A percentile compares a stretch with the other conserved stretches of the same genome.
Evolutionary conservation across 2,797 vertebrate species (phyloP).

Genomic region (Myripristis murdjan): DNA sequence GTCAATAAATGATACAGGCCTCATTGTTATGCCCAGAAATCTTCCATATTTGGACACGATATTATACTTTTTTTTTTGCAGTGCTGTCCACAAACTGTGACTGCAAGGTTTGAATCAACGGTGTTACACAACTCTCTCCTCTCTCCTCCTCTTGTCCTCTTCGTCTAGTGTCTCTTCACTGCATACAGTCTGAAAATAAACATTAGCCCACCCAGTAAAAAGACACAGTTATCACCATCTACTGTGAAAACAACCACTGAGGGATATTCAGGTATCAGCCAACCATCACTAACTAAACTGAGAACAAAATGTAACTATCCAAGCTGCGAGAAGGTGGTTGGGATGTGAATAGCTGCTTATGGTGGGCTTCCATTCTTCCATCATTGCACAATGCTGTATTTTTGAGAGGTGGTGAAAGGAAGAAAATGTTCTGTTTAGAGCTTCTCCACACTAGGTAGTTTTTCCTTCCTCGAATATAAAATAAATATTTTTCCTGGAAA

Average conservation of each 20-base stretch:
- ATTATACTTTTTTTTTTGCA: too few relatives aligned
- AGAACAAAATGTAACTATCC: constrained; percentile 46
- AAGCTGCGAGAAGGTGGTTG: constrained; percentile 49
- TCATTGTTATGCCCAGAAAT: neutral
- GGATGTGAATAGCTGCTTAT: constrained; percentile 57
- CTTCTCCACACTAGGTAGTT: constrained; percentile 42
- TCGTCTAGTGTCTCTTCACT: constrained; percentile 22
- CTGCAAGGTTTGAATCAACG: constrained; percentile 11
- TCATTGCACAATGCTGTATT: constrained; percentile 71
- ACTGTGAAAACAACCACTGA: constrained; percentile 39
- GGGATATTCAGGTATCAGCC: constrained; percentile 69
- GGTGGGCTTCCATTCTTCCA: constrained; percentile 31
- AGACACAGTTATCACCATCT: constrained; percentile 22
- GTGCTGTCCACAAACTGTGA: constrained; percentile 5
- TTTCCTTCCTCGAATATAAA: constrained; percentile 67
- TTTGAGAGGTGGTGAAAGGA: constrained; percentile 52
- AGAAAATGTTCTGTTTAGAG: constrained; percentile 63
- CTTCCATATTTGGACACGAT: constrained; percentile 8
- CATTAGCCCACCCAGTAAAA: constrained; percentile 32
- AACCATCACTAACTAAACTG: constrained; percentile 63
- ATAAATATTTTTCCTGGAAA: constrained; percentile 72
- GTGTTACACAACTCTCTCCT: constrained; percentile 17
- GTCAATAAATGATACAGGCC: neutral
- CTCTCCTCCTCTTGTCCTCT: neutral
- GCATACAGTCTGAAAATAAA: constrained; percentile 45